A percentile compares a stretch with the other conserved stretches of the same genome.
These are phyloP conservation scores for Malachius bipustulatus DNA, from an alignment of 2,888 invertebrate species.

Conservation along the genomic window DNA sequence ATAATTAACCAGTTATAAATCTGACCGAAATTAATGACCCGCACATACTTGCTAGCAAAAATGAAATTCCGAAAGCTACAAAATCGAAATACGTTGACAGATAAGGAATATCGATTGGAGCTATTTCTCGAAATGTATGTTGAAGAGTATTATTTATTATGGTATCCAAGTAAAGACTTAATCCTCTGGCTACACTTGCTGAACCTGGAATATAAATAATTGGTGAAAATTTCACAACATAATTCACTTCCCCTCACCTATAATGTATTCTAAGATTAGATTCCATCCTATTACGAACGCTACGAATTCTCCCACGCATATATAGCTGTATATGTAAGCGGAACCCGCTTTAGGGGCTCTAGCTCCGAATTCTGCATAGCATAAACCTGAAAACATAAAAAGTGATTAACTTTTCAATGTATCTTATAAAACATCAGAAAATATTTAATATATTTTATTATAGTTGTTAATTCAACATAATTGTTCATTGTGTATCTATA, in stretches of 20 bases:
- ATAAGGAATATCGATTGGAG: conserved; percentile 53
- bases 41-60: conserved; percentile 52
- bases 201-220: conserved; percentile 46
- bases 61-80: conserved; percentile 60
- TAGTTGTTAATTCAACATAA: too few species aligned
- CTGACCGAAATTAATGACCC: too few species aligned
- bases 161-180: conserved; percentile 66
- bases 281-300: conserved; percentile 93
- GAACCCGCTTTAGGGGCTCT: conserved; percentile 81
- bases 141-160: conserved; percentile 53
- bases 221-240: too few species aligned
- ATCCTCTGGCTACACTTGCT: conserved; percentile 67
- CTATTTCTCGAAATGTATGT: conserved; percentile 45
- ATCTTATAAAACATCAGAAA: too few species aligned
- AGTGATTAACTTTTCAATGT: too few species aligned
- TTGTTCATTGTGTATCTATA: too few species aligned
- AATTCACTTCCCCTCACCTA: too few species aligned
- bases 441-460: too few species aligned
- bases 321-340: conserved; percentile 88
- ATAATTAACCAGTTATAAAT: too few species aligned
- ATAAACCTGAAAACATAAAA: conserved; percentile 54
- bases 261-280: conserved; percentile 77
- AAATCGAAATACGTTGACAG: conserved; percentile 64
- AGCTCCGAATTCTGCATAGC: conserved; percentile 87
- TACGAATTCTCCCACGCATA: conserved; percentile 81